These are phyloP conservation scores for Dusona sp. DNA, from an alignment of 2,888 invertebrate species.

Conservation along the genomic window DNA sequence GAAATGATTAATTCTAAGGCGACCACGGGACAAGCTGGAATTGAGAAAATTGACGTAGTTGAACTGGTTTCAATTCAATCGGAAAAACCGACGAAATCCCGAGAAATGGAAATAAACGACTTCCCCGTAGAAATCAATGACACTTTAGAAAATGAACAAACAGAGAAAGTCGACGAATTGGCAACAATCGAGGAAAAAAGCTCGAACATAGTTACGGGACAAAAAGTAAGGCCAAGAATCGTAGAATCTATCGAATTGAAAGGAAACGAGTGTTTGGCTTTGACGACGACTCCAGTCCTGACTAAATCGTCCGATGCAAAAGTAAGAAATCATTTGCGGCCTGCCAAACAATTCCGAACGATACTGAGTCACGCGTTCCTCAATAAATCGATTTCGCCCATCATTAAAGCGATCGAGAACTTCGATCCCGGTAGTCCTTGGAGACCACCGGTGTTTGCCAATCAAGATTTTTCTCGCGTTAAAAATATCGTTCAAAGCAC, in stretches of 20 bases:
- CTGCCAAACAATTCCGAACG: conserved; percentile 60
- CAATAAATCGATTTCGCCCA: conserved; percentile 78
- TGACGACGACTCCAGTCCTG: conserved; percentile 57
- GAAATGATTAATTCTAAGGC: not conserved
- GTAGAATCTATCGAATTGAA: conserved; percentile 34
- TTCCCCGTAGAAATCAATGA: not conserved
- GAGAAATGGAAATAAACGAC: not conserved
- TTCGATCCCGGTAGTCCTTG: conserved; percentile 77
- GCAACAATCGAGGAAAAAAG: not conserved
- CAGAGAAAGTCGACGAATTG: not conserved
- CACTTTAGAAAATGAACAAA: not conserved
- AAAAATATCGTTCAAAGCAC: conserved; percentile 78
- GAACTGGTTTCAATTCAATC: not conserved
- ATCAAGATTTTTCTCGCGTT: conserved; percentile 73
- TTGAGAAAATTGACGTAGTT: not conserved
- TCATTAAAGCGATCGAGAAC: conserved; percentile 69
- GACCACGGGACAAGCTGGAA: not conserved
- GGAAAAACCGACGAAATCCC: not conserved
- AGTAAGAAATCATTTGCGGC: conserved; percentile 62
- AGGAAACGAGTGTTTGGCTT: conserved; percentile 44
- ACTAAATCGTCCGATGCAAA: conserved; percentile 34
- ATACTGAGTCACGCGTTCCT: conserved; percentile 71
- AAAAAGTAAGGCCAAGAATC: conserved; percentile 18
- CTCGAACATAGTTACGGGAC: not conserved
- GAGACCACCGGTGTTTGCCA: conserved; percentile 69